Conservation (phyloP, 2,113 vertebrate genomes). For the Buteo buteo region DNA sequence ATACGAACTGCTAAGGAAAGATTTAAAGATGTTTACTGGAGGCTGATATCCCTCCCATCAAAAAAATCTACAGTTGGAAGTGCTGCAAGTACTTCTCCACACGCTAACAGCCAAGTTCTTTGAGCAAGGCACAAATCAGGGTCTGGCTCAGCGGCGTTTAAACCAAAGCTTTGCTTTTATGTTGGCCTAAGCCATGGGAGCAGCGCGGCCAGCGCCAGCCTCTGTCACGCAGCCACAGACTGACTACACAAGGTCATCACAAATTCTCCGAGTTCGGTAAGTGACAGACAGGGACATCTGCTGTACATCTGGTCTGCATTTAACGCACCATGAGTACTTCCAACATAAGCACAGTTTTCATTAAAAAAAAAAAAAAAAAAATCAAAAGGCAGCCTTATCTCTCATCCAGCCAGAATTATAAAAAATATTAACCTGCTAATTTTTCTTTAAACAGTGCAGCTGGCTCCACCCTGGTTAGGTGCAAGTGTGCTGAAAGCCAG, state of each 20-base stretch:
- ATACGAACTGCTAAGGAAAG: background rate
- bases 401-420: background rate
- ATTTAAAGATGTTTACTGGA: background rate
- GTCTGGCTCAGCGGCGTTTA: background rate
- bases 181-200: background rate
- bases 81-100: background rate
- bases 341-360: background rate
- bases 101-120: fast-evolving
- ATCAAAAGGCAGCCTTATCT: background rate
- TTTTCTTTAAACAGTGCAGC: background rate
- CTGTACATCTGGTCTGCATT: background rate
- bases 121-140: background rate
- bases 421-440: background rate
- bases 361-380: background rate
- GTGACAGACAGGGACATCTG: background rate
- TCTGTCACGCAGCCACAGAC: background rate
- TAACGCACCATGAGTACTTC: background rate
- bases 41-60: background rate
- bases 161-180: background rate
- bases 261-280: fast-evolving
- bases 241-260: background rate
- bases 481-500: background rate
- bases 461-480: background rate
- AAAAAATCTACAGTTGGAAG: background rate
- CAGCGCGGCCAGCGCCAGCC: fast-evolving